Evolutionary conservation across 2,888 invertebrate species (phyloP), one percentile per base, ranked within the genome.

Genomic region (Perizoma flavofasciatum): DNA sequence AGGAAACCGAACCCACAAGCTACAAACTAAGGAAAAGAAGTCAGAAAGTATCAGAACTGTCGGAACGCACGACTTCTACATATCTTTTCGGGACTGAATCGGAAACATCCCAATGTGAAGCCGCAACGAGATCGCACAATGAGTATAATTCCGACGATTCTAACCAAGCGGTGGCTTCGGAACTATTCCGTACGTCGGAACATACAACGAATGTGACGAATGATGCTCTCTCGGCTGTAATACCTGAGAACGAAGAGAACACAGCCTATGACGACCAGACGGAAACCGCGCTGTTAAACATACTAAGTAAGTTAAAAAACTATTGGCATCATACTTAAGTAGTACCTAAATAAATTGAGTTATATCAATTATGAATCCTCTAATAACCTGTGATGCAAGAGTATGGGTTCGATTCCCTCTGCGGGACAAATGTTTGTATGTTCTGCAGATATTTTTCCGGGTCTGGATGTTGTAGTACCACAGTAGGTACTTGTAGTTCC

Each of bases 271-370:
- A 53, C 37, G 45, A 48, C 0, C 53, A 50, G 5, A 37, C 22
- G 7, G 55, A 54, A 39, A 51, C 35, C 4, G 35, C 44, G 9
- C 22, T 49, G 37, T 35, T 59, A 6, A 55, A 63, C 43, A 49
- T 50, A 39, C 54, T 63, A 5, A 63, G 67, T 67, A 61, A 67
- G 67, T 61, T 54, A n/a, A 41, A 46, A 34, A 22, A 22, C 22
- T 22, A 22, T 22, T 22, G 3, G 22, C 22, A 22, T 22, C 1
- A 22, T 22, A 22, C 22, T 22, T 22, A 22, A 22, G 22, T 22
- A 22, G 22, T 22, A n/a, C n/a, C n/a, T n/a, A n/a, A n/a, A n/a
- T n/a, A n/a, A n/a, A n/a, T n/a, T n/a, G n/a, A n/a, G n/a, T n/a
- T n/a, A n/a, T n/a, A n/a, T 22, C 22, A 22, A 22, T 22, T 22